Base-by-base conservation (phyloP, 1,140 invertebrate species). In the Pomacea maculata region DNA sequence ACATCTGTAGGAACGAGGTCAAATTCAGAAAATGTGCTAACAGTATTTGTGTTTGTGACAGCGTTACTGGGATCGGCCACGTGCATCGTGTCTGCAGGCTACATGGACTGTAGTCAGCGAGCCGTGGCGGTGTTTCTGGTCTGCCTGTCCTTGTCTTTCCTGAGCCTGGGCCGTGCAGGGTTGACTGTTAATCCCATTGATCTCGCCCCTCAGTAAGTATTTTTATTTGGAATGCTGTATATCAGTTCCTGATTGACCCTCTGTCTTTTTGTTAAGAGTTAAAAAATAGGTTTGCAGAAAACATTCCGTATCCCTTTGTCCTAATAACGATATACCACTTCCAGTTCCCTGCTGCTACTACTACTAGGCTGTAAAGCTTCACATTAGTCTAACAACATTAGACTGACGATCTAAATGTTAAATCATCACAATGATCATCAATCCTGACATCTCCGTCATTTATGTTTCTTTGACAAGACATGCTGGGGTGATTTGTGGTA, bases 161-260 rank as follows among this genome's bases (percentile, higher is more conserved):
- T 34, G 1, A 80, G 72, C 9, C 25, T 85, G 17, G 68, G 57
- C 63, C 61, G 68, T 54, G 75, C 95, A 11, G 96, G 95, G 74
- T 96, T 84, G 87, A 95, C 95, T 86, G 95, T 96, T 3, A 96
- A 96, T 91, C 95, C 96, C 87, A 90, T 97, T 86, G 95, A 97
- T 88, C 94, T 97, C 82, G 96, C 96, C 12, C 82, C 84, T n/a
- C 85, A 80, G 72, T 89, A 87, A 63, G 75, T 78, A 14, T 7
- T 70, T 70, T 70, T 5, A 12, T 1, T 15, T 15, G n/a, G 9
- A 21, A 25, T 25, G 25, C 25, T 25, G 25, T 25, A 25, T 25
- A 25, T n/a, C n/a, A n/a, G n/a, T n/a, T n/a, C n/a, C n/a, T n/a
- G n/a, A n/a, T n/a, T n/a, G n/a, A n/a, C n/a, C n/a, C n/a, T n/a